Conservation (phyloP, 2,113 vertebrate genomes). For the Ochotona princeps region DNA sequence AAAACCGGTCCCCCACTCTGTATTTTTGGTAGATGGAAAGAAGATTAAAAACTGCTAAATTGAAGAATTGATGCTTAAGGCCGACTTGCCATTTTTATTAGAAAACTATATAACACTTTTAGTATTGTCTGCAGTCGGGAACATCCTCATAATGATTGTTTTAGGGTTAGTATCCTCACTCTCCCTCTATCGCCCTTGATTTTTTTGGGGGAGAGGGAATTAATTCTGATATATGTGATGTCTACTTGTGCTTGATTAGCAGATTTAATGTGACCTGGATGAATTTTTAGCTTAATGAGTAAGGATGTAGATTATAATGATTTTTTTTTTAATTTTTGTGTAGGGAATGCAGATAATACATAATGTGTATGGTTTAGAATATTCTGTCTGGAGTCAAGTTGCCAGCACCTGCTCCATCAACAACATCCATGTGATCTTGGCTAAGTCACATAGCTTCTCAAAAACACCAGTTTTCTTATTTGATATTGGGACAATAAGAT, state of each 20-base stretch:
- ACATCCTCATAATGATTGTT: background rate
- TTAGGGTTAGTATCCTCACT: too few species aligned
- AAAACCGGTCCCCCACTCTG: background rate
- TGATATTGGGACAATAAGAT: constrained; percentile 1
- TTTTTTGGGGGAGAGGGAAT: background rate
- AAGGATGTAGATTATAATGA: background rate
- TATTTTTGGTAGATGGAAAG: background rate
- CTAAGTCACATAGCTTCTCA: background rate
- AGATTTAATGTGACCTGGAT: constrained; percentile 27
- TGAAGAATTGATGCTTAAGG: background rate
- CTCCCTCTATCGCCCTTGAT: too few species aligned
- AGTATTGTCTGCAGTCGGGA: background rate
- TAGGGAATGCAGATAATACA: background rate
- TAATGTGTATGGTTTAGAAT: background rate
- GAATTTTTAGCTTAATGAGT: background rate
- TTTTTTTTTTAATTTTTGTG: constrained; percentile 52
- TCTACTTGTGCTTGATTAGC: background rate
- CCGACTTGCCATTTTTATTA: background rate
- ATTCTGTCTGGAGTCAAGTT: background rate
- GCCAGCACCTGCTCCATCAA: background rate
- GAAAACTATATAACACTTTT: background rate
- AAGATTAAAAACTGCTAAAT: background rate
- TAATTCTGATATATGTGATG: background rate
- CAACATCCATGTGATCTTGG: background rate
- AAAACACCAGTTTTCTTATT: background rate